These are phyloP conservation scores for Mionectes macconnelli DNA, from an alignment of 2,113 vertebrate species.

Conservation along the genomic window DNA sequence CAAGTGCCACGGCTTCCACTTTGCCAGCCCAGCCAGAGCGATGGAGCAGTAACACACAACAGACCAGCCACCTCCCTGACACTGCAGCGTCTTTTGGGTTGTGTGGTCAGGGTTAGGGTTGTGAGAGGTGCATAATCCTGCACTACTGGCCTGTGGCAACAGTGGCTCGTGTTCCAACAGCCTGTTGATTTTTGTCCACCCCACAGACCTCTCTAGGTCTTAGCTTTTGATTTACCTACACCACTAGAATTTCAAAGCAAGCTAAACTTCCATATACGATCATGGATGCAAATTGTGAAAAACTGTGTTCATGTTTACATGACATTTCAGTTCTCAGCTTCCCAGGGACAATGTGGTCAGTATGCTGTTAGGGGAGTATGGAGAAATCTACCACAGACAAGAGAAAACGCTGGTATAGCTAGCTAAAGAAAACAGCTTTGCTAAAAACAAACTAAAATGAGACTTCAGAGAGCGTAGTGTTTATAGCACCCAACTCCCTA, in stretches of 20 bases:
- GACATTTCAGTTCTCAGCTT: background rate
- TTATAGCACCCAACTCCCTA: background rate
- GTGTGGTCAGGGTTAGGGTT: background rate
- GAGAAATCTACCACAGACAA: background rate
- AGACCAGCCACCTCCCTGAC: background rate
- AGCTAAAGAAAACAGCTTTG: background rate
- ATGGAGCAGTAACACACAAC: background rate
- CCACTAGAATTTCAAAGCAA: background rate
- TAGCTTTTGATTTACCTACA: background rate
- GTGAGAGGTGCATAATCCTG: accelerated
- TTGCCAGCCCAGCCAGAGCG: background rate
- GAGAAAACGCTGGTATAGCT: background rate
- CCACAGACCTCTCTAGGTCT: background rate
- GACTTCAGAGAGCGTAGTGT: background rate
- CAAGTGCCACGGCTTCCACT: background rate
- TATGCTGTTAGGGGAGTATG: accelerated
- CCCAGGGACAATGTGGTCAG: background rate
- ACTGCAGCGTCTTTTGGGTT: accelerated
- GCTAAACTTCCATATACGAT: background rate
- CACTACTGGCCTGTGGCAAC: background rate
- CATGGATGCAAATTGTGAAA: background rate
- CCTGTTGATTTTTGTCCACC: background rate
- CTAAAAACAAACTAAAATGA: background rate
- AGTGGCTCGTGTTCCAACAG: accelerated
- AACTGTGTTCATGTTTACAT: background rate